Conservation (phyloP, 2,888 invertebrate species). For the Spodoptera exigua region DNA sequence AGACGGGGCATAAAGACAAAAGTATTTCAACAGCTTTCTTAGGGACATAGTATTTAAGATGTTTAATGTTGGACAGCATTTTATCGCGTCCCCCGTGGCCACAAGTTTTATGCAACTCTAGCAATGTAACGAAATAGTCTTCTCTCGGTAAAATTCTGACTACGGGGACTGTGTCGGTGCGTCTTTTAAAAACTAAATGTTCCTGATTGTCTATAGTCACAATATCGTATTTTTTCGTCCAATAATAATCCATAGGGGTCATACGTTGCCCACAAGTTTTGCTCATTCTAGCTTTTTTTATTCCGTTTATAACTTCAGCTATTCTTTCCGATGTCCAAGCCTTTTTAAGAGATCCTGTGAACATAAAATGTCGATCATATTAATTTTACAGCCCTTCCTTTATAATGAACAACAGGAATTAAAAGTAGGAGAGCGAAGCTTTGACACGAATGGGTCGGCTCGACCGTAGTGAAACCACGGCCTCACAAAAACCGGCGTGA, state of each 20-base stretch:
- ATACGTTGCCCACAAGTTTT: conserved; percentile 1
- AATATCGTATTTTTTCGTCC: conserved; percentile 29
- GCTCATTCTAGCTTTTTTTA: conserved; percentile 17
- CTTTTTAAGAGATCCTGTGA: conserved; percentile 17
- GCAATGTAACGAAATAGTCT: conserved; percentile 19
- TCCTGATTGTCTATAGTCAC: conserved; percentile 18
- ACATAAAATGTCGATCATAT: too few species aligned
- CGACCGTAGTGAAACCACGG: too few species aligned
- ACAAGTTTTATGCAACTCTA: conserved; percentile 17
- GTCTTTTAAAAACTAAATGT: conserved; percentile 20
- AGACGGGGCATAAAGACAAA: conserved; percentile 15
- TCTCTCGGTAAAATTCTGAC: conserved; percentile 26
- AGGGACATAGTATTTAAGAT: conserved; percentile 35
- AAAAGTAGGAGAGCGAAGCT: too few species aligned
- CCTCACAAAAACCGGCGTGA: too few species aligned
- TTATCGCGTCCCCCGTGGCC: conserved; percentile 33
- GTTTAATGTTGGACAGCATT: conserved; percentile 11
- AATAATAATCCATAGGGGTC: conserved; percentile 24
- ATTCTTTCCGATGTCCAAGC: conserved; percentile 31
- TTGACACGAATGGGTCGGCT: too few species aligned
- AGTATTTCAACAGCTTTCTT: conserved; percentile 33
- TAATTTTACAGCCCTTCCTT: too few species aligned
- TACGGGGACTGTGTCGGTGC: background rate
- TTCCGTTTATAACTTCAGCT: conserved; percentile 10
- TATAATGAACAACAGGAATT: too few species aligned